phyloP scores from a whole-genome alignment of 2,113 vertebrate genomes.

The Myocastor coypus region DNA sequence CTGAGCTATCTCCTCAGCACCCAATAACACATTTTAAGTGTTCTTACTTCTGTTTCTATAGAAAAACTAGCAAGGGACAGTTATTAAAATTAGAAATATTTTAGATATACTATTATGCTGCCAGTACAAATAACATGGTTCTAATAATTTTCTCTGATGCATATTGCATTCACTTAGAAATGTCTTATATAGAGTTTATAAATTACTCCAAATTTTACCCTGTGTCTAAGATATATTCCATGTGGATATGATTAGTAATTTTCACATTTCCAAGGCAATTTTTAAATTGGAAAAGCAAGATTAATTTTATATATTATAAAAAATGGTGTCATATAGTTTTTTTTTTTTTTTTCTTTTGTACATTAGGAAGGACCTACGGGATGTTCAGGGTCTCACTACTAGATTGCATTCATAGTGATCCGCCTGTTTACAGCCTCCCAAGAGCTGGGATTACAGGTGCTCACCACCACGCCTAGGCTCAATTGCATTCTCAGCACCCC shows the following conservation, averaged over 20 bases:
- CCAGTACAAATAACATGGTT: neutral
- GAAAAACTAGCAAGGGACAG: slow-evolving; percentile 11
- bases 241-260: neutral
- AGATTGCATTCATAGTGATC: no score
- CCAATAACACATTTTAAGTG: no score
- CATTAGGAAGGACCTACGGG: no score
- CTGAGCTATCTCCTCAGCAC: no score
- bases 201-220: neutral
- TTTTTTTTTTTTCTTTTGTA: no score
- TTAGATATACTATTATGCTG: neutral
- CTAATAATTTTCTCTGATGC: neutral
- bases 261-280: neutral
- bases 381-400: no score
- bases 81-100: neutral
- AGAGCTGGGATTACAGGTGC: no score
- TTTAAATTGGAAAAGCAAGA: neutral
- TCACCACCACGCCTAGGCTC: no score
- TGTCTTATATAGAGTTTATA: neutral
- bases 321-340: neutral
- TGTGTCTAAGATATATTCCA: neutral
- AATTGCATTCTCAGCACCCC: no score
- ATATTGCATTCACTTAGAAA: neutral
- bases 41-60: neutral
- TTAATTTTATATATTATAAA: neutral
- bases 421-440: no score